phyloP scores from a whole-genome alignment of 2,797 vertebrate genomes.

The Pygocentrus nattereri region DNA sequence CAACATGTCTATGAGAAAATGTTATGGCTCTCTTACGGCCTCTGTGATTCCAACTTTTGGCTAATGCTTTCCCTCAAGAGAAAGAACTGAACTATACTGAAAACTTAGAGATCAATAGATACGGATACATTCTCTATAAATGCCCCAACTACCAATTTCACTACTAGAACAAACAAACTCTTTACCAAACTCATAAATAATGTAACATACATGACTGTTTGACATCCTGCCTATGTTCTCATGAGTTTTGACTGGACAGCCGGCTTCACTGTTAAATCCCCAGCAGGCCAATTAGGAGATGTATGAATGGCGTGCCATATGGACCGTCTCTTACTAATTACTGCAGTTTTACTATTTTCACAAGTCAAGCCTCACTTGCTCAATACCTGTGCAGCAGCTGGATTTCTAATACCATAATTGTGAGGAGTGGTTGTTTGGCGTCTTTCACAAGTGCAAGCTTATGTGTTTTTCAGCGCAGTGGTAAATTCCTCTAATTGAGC shows the following conservation, averaged over 20 bases:
- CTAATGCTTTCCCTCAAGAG: not conserved
- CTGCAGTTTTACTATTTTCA: not conserved
- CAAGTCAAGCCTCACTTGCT: not conserved
- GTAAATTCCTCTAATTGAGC: too few species aligned
- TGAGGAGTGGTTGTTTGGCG: not conserved
- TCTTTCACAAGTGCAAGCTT: not conserved
- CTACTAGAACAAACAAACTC: not conserved
- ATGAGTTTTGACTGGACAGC: not conserved
- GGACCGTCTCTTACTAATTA: not conserved
- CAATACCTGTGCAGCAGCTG: not conserved
- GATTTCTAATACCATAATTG: not conserved
- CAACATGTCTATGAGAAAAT: not conserved
- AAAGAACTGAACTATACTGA: too few species aligned
- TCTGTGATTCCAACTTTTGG: not conserved
- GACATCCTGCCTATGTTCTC: not conserved
- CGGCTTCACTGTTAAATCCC: constrained; percentile 59
- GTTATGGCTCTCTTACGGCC: not conserved
- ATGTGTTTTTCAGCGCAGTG: too few species aligned
- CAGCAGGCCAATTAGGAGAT: constrained; percentile 65
- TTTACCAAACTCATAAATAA: not conserved
- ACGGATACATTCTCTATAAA: not conserved
- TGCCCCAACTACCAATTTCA: not conserved
- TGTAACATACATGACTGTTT: not conserved
- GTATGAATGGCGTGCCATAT: constrained; percentile 35
- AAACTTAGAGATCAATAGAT: not conserved